phyloP scores from a whole-genome alignment of 2,888 invertebrate species.

The Meliscaeva auricollis region DNA sequence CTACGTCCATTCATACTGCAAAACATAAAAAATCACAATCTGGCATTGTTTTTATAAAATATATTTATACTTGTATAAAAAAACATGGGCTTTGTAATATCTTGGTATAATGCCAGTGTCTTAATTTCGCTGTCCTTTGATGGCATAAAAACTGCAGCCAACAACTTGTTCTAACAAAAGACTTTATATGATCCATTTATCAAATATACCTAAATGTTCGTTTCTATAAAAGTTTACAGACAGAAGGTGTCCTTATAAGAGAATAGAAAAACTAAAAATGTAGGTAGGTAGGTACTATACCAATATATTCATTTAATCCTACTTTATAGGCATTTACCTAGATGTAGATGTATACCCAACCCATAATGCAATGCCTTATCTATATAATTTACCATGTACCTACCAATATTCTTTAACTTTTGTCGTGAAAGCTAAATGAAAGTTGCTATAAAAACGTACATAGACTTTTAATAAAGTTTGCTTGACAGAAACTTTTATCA shows the following conservation, averaged over 20 bases:
- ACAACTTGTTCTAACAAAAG: conserved; percentile 4
- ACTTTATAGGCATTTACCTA: too few relatives aligned
- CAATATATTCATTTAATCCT: neutral
- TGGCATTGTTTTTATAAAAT: too few relatives aligned
- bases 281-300: too few relatives aligned
- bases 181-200: conserved; percentile 13
- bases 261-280: neutral
- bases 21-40: neutral
- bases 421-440: neutral
- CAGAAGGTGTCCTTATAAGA: conserved; percentile 1
- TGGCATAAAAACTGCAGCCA: conserved; percentile 16
- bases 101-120: conserved; percentile 16
- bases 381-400: too few relatives aligned
- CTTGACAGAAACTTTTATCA: conserved; percentile 14
- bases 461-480: conserved; percentile 7
- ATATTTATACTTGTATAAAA: too few relatives aligned
- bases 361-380: too few relatives aligned
- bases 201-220: neutral
- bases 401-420: neutral
- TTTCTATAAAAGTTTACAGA: neutral
- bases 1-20: too few relatives aligned
- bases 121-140: neutral
- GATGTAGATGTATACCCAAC: neutral
- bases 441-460: neutral
- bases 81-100: neutral